These are phyloP conservation scores for Trachurus trachurus DNA, from an alignment of 2,797 vertebrate species.

Conservation along the genomic window DNA sequence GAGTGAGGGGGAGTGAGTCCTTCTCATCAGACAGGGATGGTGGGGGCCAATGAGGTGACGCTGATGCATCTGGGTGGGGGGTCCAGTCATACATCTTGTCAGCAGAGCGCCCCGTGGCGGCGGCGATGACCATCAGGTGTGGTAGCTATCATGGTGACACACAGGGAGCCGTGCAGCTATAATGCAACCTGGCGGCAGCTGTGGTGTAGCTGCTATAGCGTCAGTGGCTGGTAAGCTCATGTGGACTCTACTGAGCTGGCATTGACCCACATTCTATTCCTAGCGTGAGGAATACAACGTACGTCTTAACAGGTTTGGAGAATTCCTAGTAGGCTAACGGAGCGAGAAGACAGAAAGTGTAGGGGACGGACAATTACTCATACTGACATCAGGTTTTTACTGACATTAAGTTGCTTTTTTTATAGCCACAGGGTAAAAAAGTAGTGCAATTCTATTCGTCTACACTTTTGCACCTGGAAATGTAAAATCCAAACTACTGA, in stretches of 20 bases:
- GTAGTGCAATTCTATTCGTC: neutral
- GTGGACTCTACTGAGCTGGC: conserved; percentile 73
- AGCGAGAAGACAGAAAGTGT: neutral
- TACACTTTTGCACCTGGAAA: conserved; percentile 11
- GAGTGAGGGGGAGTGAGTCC: neutral
- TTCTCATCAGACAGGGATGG: neutral
- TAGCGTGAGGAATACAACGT: conserved; percentile 52
- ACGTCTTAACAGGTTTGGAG: conserved; percentile 70
- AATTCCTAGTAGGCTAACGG: conserved; percentile 46
- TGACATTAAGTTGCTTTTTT: neutral
- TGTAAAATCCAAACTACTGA: conserved; percentile 25
- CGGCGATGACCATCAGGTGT: conserved; percentile 17
- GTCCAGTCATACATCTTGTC: neutral
- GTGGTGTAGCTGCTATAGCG: conserved; percentile 54
- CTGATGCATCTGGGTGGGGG: conserved; percentile 11
- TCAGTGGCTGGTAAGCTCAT: conserved; percentile 72
- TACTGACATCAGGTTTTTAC: neutral
- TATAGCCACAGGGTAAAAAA: neutral
- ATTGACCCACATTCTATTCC: conserved; percentile 85
- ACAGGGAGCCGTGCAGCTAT: neutral
- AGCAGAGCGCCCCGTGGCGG: neutral
- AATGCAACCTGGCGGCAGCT: conserved; percentile 54
- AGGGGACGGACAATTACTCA: neutral
- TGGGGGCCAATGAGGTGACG: neutral
- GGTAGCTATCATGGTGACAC: conserved; percentile 24